Evolutionary conservation across 2,113 vertebrate species (phyloP), one percentile per base, ranked within the genome.

Genomic region (Amazona guildingii): DNA sequence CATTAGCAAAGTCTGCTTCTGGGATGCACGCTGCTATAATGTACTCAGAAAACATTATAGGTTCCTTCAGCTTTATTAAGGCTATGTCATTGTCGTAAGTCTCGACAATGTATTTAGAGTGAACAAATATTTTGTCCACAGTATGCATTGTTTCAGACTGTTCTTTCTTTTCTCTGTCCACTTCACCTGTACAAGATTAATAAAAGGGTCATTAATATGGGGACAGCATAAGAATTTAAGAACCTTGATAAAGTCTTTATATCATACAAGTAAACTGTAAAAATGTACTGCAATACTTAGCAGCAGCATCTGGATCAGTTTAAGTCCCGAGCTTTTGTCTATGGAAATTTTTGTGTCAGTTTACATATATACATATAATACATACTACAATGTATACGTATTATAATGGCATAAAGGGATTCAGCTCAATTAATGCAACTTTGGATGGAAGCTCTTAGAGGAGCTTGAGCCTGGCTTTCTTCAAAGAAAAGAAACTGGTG

Each of bases 1-100:
- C 97, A 68, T 99, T 99, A 1, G 99, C 99, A 94, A 99, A 99
- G 21, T 98, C 97, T 3, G 27, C 75, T 37, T 98, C 97, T 0
- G 99, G 99, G 15, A 99, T 88, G 96, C 99, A 99, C 0, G 99
- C 99, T 0, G 99, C 98, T 2, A 99, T 59, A 90, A 99, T 85
- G 28, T 97, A 99, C 52, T 81, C 63, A 2, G 96, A 98, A 97
- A 99, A 99, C 0, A 0, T 82, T 84, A 99, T 98, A 24, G 99
- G 98, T 6, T 95, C 97, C 86, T 90, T 96, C 68, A 99, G 87
- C 93, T 98, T 98, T 92, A 99, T 92, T n/a, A 99, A 95, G 0
- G 99, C 98, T 5, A 99, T 99, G 97, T 99, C 99, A 1, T 98
- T 99, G 96, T 99, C 89, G 0, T 98, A 99, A 9, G 98, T 99